phyloP scores from a whole-genome alignment of 2,113 vertebrate species.

The Chunga burmeisteri region DNA sequence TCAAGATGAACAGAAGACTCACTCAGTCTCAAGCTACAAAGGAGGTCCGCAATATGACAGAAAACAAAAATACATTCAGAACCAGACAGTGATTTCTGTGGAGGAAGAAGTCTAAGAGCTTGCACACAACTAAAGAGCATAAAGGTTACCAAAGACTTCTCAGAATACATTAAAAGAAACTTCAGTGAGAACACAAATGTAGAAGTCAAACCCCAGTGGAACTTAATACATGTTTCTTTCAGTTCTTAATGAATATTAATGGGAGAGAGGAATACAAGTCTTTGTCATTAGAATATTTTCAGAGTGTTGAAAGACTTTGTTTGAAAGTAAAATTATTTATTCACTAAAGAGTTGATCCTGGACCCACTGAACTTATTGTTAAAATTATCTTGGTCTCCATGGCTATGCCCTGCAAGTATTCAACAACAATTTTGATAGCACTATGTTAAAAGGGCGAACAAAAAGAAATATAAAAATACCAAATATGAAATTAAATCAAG shows the following conservation, averaged over 20 bases:
- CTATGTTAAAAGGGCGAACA: background rate
- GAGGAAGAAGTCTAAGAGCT: background rate
- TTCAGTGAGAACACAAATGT: conserved; percentile 14
- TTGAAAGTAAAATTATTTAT: conserved; percentile 38
- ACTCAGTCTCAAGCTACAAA: conserved; percentile 8
- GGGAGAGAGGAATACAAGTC: background rate
- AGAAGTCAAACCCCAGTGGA: background rate
- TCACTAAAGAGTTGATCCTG: background rate
- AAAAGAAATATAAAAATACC: background rate
- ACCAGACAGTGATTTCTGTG: conserved; percentile 2
- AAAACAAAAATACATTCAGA: conserved; percentile 21
- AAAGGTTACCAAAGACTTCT: conserved; percentile 34
- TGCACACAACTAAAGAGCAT: background rate
- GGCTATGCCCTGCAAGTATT: background rate
- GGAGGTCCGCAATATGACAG: background rate
- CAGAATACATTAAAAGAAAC: conserved; percentile 26
- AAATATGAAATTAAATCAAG: background rate
- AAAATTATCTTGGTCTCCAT: background rate
- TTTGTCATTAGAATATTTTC: conserved; percentile 12
- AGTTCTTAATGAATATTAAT: conserved; percentile 44
- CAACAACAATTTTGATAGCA: background rate
- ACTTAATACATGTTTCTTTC: background rate
- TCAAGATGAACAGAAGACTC: conserved; percentile 30
- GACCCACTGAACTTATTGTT: background rate
- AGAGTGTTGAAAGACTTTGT: background rate